These are phyloP conservation scores for Propithecus coquereli DNA, from an alignment of 2,113 vertebrate species.

Conservation along the genomic window DNA sequence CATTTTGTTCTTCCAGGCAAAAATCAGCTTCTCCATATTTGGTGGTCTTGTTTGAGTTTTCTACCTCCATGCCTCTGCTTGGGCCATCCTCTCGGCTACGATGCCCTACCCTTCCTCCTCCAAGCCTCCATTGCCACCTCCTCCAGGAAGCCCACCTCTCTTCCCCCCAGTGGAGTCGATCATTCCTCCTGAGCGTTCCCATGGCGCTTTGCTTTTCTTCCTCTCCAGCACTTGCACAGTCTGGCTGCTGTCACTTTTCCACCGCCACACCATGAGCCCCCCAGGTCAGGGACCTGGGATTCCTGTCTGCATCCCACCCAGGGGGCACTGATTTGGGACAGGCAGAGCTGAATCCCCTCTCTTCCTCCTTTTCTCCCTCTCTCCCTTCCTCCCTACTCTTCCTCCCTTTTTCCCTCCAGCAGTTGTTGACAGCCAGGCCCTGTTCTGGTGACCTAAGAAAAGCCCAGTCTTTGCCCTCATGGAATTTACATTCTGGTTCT, in stretches of 20 bases:
- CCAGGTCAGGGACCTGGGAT: background rate
- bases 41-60: background rate
- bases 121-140: background rate
- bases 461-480: background rate
- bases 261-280: background rate
- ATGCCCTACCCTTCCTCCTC: background rate
- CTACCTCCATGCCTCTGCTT: background rate
- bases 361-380: background rate
- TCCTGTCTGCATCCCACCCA: background rate
- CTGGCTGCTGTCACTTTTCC: background rate
- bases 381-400: background rate
- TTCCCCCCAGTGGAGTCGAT: background rate
- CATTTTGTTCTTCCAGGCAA: background rate
- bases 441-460: background rate
- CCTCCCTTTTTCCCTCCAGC: background rate
- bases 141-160: background rate
- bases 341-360: background rate
- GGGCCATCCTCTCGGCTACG: background rate
- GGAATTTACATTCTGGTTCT: background rate
- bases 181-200: background rate
- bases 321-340: background rate
- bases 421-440: background rate
- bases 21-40: background rate
- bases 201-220: background rate
- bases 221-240: background rate